phyloP scores from a whole-genome alignment of 2,797 vertebrate genomes.

The Spheniscus humboldti region DNA sequence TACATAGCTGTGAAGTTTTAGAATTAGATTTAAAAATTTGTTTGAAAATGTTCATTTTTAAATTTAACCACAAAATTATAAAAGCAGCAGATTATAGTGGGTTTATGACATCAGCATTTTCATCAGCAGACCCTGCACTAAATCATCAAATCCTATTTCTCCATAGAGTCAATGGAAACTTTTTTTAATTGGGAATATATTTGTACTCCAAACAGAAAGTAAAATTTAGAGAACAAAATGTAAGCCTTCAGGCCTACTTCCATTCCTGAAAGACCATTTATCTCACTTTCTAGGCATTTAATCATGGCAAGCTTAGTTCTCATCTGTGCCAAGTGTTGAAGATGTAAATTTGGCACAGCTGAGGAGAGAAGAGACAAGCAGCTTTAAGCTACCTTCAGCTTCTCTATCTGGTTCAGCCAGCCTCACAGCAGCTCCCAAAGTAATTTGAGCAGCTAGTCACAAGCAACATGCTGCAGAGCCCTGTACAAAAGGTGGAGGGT shows the following conservation, averaged over 20 bases:
- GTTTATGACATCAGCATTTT: background rate
- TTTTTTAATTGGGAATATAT: background rate
- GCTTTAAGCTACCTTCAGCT: background rate
- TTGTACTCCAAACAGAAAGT: background rate
- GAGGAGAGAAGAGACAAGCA: background rate
- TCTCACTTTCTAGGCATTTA: background rate
- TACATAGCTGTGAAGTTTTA: background rate
- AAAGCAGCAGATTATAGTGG: background rate
- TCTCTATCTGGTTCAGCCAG: background rate
- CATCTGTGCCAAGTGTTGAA: background rate
- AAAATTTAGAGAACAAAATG: background rate
- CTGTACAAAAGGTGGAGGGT: background rate
- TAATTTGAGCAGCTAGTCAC: background rate
- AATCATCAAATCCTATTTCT: background rate
- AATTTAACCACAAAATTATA: background rate
- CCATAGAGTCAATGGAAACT: background rate
- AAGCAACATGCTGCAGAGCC: background rate
- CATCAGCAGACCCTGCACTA: background rate
- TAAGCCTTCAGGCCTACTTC: background rate
- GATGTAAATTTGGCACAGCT: background rate
- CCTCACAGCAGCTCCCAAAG: background rate
- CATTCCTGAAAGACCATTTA: background rate
- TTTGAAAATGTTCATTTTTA: background rate
- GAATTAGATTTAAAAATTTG: background rate
- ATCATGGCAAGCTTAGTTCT: background rate